These are phyloP conservation scores for Bactericera cockerelli DNA, from an alignment of 1,140 invertebrate species.

Conservation along the genomic window DNA sequence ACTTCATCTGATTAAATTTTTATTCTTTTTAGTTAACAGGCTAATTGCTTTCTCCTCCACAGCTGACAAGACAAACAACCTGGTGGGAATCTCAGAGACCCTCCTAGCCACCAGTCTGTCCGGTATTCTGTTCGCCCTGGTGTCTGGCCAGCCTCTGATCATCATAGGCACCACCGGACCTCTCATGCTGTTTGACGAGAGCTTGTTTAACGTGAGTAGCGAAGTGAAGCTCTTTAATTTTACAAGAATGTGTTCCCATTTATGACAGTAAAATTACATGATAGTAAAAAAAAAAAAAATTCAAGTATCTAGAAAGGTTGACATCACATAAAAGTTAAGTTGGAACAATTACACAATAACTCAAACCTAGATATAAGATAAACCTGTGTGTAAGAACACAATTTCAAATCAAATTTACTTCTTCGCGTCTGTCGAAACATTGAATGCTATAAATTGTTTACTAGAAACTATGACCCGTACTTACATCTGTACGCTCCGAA, in stretches of 20 bases:
- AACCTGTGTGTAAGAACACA: no score
- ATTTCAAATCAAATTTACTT: no score
- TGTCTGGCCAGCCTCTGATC: constrained; percentile 77
- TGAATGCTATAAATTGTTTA: no score
- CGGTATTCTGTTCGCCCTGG: constrained; percentile 70
- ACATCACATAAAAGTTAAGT: constrained; percentile 3
- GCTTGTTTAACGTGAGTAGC: constrained; percentile 49
- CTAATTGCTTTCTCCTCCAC: constrained; percentile 13
- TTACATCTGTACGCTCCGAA: no score
- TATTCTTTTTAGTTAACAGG: no score
- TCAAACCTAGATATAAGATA: no score
- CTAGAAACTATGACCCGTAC: no score
- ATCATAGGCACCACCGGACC: constrained; percentile 92
- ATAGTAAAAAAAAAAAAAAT: constrained; percentile 10
- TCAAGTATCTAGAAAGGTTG: no score
- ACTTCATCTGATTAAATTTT: no score
- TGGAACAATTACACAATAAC: neutral
- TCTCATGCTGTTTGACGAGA: constrained; percentile 82
- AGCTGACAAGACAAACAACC: constrained; percentile 72
- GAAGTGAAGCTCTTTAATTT: neutral
- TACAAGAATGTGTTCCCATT: neutral
- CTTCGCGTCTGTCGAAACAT: no score
- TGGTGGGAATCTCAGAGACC: constrained; percentile 87
- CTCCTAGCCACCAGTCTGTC: constrained; percentile 61
- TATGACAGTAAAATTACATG: neutral